These are phyloP conservation scores for Smutsia gigantea DNA, from an alignment of 2,797 vertebrate genomes.

Conservation along the genomic window DNA sequence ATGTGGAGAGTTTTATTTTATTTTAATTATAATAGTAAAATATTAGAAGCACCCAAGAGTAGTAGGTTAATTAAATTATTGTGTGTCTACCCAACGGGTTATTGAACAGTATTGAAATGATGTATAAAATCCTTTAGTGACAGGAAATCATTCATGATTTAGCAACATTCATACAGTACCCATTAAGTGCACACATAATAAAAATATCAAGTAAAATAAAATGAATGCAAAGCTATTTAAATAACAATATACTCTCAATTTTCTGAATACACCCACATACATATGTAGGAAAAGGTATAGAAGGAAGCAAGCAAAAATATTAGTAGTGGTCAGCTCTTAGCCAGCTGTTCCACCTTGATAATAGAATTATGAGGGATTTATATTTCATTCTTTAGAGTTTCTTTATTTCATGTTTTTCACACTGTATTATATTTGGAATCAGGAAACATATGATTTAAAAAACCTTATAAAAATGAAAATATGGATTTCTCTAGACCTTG, in stretches of 20 bases:
- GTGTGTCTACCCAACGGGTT: not conserved
- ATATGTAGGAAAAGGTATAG: not conserved
- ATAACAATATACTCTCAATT: not conserved
- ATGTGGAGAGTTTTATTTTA: not conserved
- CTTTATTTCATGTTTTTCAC: not conserved
- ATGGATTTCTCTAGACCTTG: not conserved
- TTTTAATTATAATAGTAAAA: conserved; percentile 40
- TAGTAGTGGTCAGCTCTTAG: not conserved
- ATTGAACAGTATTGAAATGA: not conserved
- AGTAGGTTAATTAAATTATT: conserved; percentile 8
- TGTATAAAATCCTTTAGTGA: not conserved
- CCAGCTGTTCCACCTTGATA: not conserved
- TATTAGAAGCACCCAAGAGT: not conserved
- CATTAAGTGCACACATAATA: not conserved
- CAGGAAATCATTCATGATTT: not conserved
- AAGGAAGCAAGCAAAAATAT: not conserved
- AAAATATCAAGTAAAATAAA: not conserved
- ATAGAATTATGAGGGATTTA: not conserved
- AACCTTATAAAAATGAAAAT: not conserved
- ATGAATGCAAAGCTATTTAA: not conserved
- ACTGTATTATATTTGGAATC: not conserved
- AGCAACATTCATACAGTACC: not conserved
- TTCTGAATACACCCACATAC: not conserved
- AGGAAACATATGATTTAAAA: not conserved
- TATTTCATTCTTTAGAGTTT: not conserved